Base-by-base conservation (phyloP, 2,797 vertebrate species). In the Peromyscus nudipes region DNA sequence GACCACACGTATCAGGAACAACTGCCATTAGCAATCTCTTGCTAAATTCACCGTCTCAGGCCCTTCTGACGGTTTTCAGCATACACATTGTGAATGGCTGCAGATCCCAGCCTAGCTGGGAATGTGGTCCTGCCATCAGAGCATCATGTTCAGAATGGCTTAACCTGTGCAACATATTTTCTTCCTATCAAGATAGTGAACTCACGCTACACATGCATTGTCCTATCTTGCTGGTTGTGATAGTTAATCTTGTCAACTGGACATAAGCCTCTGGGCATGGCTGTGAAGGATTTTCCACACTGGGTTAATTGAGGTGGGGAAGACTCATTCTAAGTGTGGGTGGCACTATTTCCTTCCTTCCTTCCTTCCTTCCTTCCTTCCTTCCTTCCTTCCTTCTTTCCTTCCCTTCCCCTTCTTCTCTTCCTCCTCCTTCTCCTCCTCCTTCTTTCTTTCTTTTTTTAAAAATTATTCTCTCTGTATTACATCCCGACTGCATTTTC, bases 171-270 rank as follows among this genome's bases (percentile, higher is more conserved):
- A 89, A 71, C 46, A 62, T 67, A 64, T 43, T 96, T 93, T 12
- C 73, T 91, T 89, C 91, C 79, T 92, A 40, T 67, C 21, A 46
- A 52, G 93, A 95, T 0, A 1, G 76, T 96, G 95, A 98, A 69
- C 92, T 98, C 97, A 96, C 17, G 81, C 64, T 16, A 10, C 25
- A 95, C 84, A 77, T 49, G 91, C 64, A 92, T 95, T 89, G 89
- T 57, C 60, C 69, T 97, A 94, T 92, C 77, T 14, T 12, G 23
- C 62, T 84, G 62, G 43, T 49, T 83, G 8, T 64, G 37, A 43
- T 29, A 29, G 52, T 27, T 40, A 43, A 62, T 64, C 37, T 40
- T 21, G 60, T 34, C 60, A 64, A 31, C 60, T 46, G 14, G 60
- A 83, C 37, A 64, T 11, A 83, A 31, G 37, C 27, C 40, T 46